These are phyloP conservation scores for Fistularia commersonii DNA, from an alignment of 2,797 vertebrate genomes.

Conservation along the genomic window DNA sequence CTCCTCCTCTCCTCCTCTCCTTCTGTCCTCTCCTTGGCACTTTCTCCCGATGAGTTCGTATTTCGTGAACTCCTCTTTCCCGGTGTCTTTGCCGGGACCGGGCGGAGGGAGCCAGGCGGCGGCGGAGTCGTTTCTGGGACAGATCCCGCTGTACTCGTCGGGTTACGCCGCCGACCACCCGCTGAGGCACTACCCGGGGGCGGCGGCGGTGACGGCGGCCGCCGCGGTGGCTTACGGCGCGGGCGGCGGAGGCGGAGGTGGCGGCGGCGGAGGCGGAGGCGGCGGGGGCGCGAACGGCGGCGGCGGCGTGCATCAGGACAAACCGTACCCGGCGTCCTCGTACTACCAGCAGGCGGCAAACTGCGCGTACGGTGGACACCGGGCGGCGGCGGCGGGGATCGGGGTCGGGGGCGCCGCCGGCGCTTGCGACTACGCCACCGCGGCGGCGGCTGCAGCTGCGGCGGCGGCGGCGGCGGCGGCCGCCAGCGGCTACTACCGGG, in stretches of 20 bases:
- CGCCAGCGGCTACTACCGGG: constrained; percentile 83
- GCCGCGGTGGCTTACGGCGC: constrained; percentile 83
- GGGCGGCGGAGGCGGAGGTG: too few species aligned
- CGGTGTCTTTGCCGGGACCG: constrained; percentile 87
- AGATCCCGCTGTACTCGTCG: constrained; percentile 94
- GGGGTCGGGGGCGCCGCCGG: constrained; percentile 50
- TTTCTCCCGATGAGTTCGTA: constrained; percentile 97
- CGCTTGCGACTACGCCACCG: constrained; percentile 84
- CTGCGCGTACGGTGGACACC: constrained; percentile 79
- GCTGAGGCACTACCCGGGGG: constrained; percentile 87
- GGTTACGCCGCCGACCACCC: constrained; percentile 90
- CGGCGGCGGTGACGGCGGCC: constrained; percentile 80
- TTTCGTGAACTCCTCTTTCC: constrained; percentile 99
- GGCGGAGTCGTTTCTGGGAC: constrained; percentile 91
- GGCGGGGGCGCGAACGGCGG: too few species aligned
- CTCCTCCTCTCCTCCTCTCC: constrained; percentile 27
- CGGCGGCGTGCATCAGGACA: constrained; percentile 56
- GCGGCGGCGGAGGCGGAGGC: too few species aligned
- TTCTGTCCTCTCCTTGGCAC: constrained; percentile 11
- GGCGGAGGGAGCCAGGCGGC: constrained; percentile 79
- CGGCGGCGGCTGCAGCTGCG: constrained; percentile 60
- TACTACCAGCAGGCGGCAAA: constrained; percentile 87
- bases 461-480: constrained; percentile 53
- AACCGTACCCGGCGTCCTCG: constrained; percentile 65
- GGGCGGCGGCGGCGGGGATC: constrained; percentile 48